These are phyloP conservation scores for Rhinoraja longicauda DNA, from an alignment of 2,797 vertebrate genomes.

Conservation along the genomic window DNA sequence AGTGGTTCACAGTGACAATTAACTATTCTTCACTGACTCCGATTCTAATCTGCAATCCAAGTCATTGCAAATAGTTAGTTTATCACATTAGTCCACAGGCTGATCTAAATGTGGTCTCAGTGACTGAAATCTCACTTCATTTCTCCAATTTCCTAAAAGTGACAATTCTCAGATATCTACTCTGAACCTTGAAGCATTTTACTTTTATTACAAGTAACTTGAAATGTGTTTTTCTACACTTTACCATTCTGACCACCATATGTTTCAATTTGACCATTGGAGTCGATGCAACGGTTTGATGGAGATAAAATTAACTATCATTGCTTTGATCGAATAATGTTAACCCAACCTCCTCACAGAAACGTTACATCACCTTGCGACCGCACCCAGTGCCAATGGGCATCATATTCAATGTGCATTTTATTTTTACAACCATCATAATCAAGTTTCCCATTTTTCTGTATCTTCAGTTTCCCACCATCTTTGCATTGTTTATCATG, in stretches of 20 bases:
- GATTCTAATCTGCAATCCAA: background rate
- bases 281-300: background rate
- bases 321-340: background rate
- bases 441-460: conserved; percentile 70
- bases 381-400: conserved; percentile 93
- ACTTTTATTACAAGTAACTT: background rate
- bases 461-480: conserved; percentile 61
- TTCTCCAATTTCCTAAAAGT: background rate
- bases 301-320: background rate
- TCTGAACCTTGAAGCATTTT: conserved; percentile 7
- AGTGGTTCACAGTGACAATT: background rate
- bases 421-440: conserved; percentile 74
- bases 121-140: background rate
- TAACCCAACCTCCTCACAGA: conserved; percentile 61
- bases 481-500: conserved; percentile 59
- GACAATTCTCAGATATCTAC: background rate
- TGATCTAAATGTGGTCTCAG: background rate
- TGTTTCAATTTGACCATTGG: background rate
- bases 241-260: background rate
- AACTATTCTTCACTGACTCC: background rate
- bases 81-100: too few relatives aligned
- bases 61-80: too few relatives aligned
- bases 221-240: background rate
- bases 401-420: conserved; percentile 76
- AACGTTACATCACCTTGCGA: conserved; percentile 96